Conservation (phyloP, 2,797 vertebrate species). For the Chelonia mydas region DNA sequence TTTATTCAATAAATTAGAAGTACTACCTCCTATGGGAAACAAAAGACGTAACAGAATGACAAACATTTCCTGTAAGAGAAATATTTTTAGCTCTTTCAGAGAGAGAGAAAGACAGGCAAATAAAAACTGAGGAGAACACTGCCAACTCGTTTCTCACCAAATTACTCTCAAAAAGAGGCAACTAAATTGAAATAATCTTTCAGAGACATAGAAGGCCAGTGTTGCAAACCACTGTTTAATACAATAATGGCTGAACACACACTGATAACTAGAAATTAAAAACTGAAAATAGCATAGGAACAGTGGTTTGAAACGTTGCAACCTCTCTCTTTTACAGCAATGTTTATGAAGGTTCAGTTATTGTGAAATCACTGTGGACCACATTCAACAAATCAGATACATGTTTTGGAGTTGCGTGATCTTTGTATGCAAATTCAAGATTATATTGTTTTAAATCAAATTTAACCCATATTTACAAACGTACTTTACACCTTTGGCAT, state of each 20-base stretch:
- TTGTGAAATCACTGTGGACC: background rate
- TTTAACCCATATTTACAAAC: background rate
- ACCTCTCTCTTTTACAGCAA: background rate
- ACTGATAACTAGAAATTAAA: conserved; percentile 12
- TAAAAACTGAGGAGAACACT: conserved; percentile 48
- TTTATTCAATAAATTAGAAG: conserved; percentile 75
- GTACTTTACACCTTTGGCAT: accelerated
- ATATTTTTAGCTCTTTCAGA: conserved; percentile 71
- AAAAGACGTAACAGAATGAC: conserved; percentile 71
- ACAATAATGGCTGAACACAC: conserved; percentile 42
- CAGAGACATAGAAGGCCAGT: conserved; percentile 26
- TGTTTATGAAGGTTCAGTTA: background rate
- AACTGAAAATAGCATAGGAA: conserved; percentile 49
- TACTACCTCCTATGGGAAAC: conserved; percentile 69
- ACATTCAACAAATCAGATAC: background rate
- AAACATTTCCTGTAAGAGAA: conserved; percentile 75
- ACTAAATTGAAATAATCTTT: conserved; percentile 61
- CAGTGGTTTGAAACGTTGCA: background rate
- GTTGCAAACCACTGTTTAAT: background rate
- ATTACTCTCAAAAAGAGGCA: conserved; percentile 48
- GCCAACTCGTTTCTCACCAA: conserved; percentile 57
- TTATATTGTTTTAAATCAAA: background rate
- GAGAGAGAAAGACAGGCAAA: conserved; percentile 16
- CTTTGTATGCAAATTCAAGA: background rate
- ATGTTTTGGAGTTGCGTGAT: background rate